A percentile compares a stretch with the other conserved stretches of the same genome.
These are phyloP conservation scores for Hemichromis elongatus DNA, from an alignment of 2,113 vertebrate genomes.

Conservation along the genomic window DNA sequence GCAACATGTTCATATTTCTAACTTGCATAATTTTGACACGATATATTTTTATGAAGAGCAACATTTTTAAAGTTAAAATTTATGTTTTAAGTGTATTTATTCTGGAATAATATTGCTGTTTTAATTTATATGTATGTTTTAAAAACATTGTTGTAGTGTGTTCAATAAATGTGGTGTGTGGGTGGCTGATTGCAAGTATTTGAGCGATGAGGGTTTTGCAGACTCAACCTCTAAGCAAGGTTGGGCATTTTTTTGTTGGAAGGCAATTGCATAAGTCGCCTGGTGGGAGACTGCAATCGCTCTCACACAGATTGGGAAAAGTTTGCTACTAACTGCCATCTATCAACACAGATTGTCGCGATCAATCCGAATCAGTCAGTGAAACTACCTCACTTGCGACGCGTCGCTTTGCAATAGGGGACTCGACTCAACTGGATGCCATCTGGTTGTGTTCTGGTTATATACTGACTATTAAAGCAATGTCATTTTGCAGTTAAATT, in stretches of 20 bases:
- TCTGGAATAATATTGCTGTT: too few species aligned
- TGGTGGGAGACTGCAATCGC: neutral
- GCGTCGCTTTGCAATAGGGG: neutral
- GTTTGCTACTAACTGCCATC: neutral
- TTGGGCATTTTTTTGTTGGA: neutral
- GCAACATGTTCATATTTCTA: too few species aligned
- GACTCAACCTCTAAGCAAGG: neutral
- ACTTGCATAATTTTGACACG: too few species aligned
- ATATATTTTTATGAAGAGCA: too few species aligned
- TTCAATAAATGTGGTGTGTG: too few species aligned
- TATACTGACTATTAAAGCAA: neutral
- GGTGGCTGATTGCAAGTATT: neutral
- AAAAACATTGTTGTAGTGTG: too few species aligned
- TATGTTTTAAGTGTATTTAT: too few species aligned
- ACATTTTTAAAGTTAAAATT: too few species aligned
- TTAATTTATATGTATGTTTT: too few species aligned
- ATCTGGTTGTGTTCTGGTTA: neutral
- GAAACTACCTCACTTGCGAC: neutral
- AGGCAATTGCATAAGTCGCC: neutral
- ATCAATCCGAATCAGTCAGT: neutral
- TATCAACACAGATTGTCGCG: neutral
- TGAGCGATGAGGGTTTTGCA: neutral
- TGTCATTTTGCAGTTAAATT: neutral
- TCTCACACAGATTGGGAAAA: neutral
- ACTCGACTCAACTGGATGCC: accelerated